phyloP scores from a whole-genome alignment of 2,113 vertebrate genomes.

The Larimichthys crocea region DNA sequence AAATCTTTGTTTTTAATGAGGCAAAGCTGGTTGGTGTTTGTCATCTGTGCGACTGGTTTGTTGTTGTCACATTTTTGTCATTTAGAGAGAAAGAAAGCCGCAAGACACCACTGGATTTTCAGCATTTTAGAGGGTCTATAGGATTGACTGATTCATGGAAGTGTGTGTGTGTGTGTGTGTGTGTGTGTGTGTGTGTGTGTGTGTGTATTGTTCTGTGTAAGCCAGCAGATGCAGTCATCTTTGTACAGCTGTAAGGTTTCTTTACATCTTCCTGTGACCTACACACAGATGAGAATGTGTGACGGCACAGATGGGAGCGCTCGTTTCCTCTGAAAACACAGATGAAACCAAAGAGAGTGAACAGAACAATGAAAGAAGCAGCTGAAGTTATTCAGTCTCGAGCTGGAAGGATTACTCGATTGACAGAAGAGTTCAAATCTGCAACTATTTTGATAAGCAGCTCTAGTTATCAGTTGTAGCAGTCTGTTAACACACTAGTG shows the following conservation, averaged over 20 bases:
- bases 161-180: too few species aligned
- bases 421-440: not conserved
- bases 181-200: not conserved
- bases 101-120: slow-evolving; percentile 12
- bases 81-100: slow-evolving; percentile 25
- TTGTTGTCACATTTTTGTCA: slow-evolving; percentile 40
- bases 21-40: slow-evolving; percentile 15
- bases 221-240: slow-evolving; percentile 6
- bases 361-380: not conserved
- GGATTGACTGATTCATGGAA: slow-evolving; percentile 2
- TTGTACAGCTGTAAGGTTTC: slow-evolving; percentile 21
- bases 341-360: not conserved
- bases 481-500: too few species aligned
- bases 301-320: slow-evolving; percentile 41
- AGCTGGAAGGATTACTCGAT: not conserved
- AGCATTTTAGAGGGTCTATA: slow-evolving; percentile 15
- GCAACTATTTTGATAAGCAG: not conserved
- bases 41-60: slow-evolving; percentile 11
- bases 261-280: slow-evolving; percentile 10
- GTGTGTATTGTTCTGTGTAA: not conserved
- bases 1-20: slow-evolving; percentile 22
- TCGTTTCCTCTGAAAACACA: slow-evolving; percentile 17
- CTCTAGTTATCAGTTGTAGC: too few species aligned
- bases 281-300: not conserved
- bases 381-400: not conserved